phyloP scores from a whole-genome alignment of 2,113 vertebrate genomes.

The Daubentonia madagascariensis region DNA sequence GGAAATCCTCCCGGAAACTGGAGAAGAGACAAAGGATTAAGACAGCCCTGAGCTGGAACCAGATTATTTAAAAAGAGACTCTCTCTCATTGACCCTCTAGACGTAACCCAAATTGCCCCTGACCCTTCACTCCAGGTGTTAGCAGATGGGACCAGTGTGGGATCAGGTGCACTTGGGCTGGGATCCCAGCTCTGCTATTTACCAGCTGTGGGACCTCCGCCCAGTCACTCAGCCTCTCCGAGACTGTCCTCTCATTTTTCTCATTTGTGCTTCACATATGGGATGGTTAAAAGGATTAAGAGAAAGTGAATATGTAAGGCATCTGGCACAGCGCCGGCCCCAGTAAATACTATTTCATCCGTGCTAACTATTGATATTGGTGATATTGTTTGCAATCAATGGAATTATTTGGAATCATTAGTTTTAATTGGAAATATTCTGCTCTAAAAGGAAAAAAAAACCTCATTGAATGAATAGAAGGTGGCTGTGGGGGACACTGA shows the following conservation, averaged over 20 bases:
- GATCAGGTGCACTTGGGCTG: neutral
- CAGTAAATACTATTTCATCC: neutral
- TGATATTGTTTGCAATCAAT: neutral
- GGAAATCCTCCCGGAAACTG: constrained; percentile 88
- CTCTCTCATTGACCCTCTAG: neutral
- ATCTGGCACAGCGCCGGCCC: neutral
- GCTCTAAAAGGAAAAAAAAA: neutral
- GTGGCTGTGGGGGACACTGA: neutral
- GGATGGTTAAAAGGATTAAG: neutral
- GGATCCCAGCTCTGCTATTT: neutral
- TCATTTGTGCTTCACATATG: neutral
- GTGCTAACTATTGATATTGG: neutral
- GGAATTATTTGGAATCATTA: neutral
- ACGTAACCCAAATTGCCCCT: neutral
- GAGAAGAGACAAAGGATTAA: constrained; percentile 65
- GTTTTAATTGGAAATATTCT: neutral
- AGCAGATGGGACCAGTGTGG: neutral
- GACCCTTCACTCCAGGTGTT: neutral
- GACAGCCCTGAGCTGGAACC: neutral
- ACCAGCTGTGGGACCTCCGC: neutral
- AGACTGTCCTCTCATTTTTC: neutral
- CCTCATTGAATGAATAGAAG: neutral
- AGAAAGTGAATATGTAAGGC: neutral
- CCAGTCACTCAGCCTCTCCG: neutral
- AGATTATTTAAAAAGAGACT: constrained; percentile 1